phyloP scores from a whole-genome alignment of 2,113 vertebrate genomes.

The Pygoscelis antarcticus region DNA sequence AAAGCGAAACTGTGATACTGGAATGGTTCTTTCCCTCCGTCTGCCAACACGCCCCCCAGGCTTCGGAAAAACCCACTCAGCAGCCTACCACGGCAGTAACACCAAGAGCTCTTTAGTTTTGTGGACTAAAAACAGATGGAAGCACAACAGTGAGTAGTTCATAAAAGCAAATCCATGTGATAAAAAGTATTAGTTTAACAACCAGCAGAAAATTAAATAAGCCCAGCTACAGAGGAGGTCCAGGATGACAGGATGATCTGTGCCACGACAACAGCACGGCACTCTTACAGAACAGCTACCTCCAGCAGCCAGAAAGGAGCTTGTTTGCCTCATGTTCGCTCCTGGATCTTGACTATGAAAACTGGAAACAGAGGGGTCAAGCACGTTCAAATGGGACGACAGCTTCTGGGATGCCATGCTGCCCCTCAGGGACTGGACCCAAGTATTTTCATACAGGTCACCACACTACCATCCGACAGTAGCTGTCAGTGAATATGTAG shows the following conservation, averaged over 20 bases:
- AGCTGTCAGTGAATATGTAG: not conserved
- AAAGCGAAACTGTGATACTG: not conserved
- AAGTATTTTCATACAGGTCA: not conserved
- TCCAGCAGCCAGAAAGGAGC: not conserved
- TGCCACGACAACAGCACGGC: fast-evolving
- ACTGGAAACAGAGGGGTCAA: not conserved
- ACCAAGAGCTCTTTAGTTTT: not conserved
- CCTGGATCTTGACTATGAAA: not conserved
- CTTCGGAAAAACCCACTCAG: not conserved
- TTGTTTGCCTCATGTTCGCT: fast-evolving
- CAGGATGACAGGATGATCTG: not conserved
- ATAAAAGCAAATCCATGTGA: not conserved
- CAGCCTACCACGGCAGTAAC: not conserved
- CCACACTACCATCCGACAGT: not conserved
- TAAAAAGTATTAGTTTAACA: not conserved
- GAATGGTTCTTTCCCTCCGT: not conserved
- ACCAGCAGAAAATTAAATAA: not conserved
- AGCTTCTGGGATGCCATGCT: not conserved
- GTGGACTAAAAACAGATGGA: not conserved
- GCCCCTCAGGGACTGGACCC: not conserved
- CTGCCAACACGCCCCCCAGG: not conserved
- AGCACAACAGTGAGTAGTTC: fast-evolving
- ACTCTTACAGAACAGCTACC: not conserved
- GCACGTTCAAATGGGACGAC: fast-evolving
- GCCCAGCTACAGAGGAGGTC: not conserved